Base-by-base conservation (phyloP, 2,113 vertebrate genomes). In the Fulmarus glacialis region DNA sequence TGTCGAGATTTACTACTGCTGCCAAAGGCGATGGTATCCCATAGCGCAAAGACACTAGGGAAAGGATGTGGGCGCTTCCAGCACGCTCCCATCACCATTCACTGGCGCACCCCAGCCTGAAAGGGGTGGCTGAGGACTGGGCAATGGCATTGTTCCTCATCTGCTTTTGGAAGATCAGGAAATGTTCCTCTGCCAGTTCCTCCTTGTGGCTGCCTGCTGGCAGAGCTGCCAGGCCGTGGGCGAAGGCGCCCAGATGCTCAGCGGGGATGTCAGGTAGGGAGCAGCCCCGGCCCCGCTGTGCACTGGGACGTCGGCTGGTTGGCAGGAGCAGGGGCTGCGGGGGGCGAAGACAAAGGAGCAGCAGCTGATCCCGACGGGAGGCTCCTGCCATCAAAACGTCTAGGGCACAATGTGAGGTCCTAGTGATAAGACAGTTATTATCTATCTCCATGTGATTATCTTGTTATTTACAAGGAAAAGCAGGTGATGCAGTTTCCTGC, bases 311-410 rank as follows among this genome's bases (percentile, higher is more conserved):
- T 27, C 0, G 1, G 24, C 48, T 67, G 55, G 43, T 75, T 64
- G 58, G 52, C 42, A 55, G 58, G 32, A 82, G 23, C 1, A 1
- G 24, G 2, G 4, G 11, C 15, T 71, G 55, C 0, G 0, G 18
- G 11, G 21, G 7, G 4, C 4, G 2, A 72, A 83, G 40, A 50
- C 30, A 87, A 90, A 89, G 30, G 30, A 87, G 24, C 43, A 64
- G 74, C 50, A 91, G 64, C 34, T 91, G 80, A 71, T 55, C 8
- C 48, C 68, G n/a, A 34, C 2, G 11, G 50, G 60, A 72, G 23
- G 17, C 18, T 74, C 14, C 56, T 66, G 42, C 29, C 45, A 62
- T 75, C 27, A 73, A 71, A 84, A 81, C 1, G 3, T 42, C 38
- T 13, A 67, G 18, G 32, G 36, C 42, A 86, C 30, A 52, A 38